Base-by-base conservation (phyloP, 2,888 invertebrate genomes). In the Sinotaia quadrata region DNA sequence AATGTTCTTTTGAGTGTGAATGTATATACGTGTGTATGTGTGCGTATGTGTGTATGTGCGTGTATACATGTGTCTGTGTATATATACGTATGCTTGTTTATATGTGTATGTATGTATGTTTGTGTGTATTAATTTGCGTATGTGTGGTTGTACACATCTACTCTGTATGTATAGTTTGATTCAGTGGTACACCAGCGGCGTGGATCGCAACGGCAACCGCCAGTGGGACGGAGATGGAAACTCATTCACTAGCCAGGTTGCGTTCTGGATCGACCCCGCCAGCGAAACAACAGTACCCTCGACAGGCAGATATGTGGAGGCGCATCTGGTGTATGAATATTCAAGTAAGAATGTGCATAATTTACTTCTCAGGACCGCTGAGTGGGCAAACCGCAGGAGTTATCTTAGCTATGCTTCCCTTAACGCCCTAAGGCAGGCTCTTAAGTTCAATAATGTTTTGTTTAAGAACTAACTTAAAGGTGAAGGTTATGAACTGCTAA, bases 201-300 rank as follows among this genome's bases (percentile, higher is more conserved):
- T 54, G 18, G 58, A 54, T 5, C 24, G 29, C 7, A 24, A 2
- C 4, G 56, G 52, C 0, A 27, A 18, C 12, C 31, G 41, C 5
- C 8, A 12, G 33, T 59, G 59, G 65, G 41, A 21, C 15, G 60
- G 61, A 2, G 54, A 70, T 18, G 59, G 66, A 15, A 12, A 52
- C 7, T 37, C 62, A 12, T 15, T 62, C 24, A 24, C 36, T 5
- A 37, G 49, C 2, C 21, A 62, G 10, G 52, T 36, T 15, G 27
- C 37, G 10, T 36, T 36, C 62, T 62, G 62, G 62, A 37, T 62
- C 47, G 37, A 49, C 29, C 36, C 51, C 15, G 37, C 33, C 52
- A 52, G 18, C 4, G 59, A 59, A 21, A 15, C 12, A 4, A 4
- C n/a, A n/a, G 10, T 27, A 34, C 33, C 51, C 0, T 18, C n/a